Conservation (phyloP, 2,113 vertebrate species). For the Microcebus ravelobensis region DNA sequence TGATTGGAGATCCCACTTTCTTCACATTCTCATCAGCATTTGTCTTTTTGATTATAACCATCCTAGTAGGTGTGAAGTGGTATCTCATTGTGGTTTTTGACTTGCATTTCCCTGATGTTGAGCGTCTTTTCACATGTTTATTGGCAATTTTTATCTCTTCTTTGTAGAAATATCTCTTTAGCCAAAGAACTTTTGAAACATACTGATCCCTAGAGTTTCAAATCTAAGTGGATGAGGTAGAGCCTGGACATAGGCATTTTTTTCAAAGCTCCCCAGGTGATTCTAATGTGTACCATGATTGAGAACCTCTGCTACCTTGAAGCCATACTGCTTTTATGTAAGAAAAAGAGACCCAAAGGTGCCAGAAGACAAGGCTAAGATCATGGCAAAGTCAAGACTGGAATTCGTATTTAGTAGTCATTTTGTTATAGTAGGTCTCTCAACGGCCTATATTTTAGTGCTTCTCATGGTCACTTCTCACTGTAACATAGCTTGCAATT, state of each 20-base stretch:
- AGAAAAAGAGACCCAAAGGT: background rate
- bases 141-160: background rate
- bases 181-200: constrained; percentile 1
- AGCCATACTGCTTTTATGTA: background rate
- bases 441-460: background rate
- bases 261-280: background rate
- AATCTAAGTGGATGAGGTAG: background rate
- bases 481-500: background rate
- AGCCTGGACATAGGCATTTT: background rate
- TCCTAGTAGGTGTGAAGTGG: background rate
- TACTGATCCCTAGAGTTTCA: background rate
- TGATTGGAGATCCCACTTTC: background rate
- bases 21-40: background rate
- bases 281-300: background rate
- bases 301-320: constrained; percentile 12
- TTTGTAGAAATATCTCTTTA: background rate
- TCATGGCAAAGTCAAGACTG: background rate
- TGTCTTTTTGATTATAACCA: background rate
- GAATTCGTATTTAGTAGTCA: background rate
- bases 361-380: background rate
- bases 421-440: background rate
- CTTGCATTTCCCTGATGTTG: background rate
- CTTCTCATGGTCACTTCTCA: background rate
- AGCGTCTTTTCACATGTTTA: background rate
- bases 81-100: background rate